phyloP scores from a whole-genome alignment of 2,113 vertebrate genomes.

The Collichthys lucidus region DNA sequence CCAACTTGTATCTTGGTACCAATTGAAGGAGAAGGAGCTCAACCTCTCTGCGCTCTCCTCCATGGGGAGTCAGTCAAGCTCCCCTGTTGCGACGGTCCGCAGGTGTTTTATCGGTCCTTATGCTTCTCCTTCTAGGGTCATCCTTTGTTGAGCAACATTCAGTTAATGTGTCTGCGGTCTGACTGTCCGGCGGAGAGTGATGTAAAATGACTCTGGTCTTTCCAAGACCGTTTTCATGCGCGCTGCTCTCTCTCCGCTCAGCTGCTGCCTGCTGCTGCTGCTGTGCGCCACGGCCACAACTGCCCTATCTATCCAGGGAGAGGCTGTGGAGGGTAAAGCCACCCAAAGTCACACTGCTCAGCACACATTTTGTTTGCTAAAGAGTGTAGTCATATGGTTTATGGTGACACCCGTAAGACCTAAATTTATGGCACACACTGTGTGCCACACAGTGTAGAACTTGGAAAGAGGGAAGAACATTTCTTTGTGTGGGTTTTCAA shows the following conservation, averaged over 20 bases:
- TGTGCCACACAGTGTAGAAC: background rate
- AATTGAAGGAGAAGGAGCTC: constrained; percentile 52
- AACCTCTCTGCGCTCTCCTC: constrained; percentile 51
- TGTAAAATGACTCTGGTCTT: constrained; percentile 64
- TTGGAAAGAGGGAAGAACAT: too few relatives aligned
- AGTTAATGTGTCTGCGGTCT: constrained; percentile 33
- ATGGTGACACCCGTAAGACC: background rate
- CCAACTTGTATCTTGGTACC: constrained; percentile 58
- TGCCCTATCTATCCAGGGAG: constrained; percentile 57
- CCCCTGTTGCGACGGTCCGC: constrained; percentile 40
- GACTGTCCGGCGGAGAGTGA: constrained; percentile 50
- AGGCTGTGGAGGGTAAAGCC: constrained; percentile 15
- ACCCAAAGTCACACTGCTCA: background rate
- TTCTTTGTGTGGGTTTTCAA: background rate
- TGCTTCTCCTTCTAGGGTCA: constrained; percentile 9
- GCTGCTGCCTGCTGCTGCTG: constrained; percentile 65
- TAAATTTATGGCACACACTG: background rate
- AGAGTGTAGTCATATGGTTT: background rate
- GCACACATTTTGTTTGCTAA: background rate
- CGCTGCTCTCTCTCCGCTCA: constrained; percentile 72
- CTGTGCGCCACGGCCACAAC: constrained; percentile 66
- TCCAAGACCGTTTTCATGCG: constrained; percentile 46
- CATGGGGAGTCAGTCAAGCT: constrained; percentile 42
- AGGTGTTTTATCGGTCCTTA: constrained; percentile 34
- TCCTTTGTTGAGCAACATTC: constrained; percentile 38